These are phyloP conservation scores for Lingula anatina DNA, from an alignment of 2,888 invertebrate genomes.

Conservation along the genomic window DNA sequence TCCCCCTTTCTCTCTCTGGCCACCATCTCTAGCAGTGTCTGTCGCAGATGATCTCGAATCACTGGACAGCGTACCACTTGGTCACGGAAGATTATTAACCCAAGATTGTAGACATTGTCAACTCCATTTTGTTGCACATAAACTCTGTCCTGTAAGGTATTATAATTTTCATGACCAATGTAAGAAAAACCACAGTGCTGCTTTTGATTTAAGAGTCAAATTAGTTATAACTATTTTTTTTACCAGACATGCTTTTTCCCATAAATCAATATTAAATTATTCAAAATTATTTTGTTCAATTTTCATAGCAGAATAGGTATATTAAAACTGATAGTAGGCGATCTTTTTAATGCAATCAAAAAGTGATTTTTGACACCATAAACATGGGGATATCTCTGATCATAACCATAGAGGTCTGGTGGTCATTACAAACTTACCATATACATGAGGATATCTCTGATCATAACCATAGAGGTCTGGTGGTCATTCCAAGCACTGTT, in stretches of 20 bases:
- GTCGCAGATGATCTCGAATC: constrained; percentile 68
- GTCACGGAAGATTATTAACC: constrained; percentile 95
- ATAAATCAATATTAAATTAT: no score
- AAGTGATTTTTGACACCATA: no score
- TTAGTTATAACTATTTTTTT: no score
- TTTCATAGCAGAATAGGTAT: no score
- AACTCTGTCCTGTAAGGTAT: constrained; percentile 85
- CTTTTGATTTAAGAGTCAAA: no score
- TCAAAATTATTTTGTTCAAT: no score
- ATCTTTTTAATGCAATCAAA: no score
- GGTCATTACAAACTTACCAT: constrained; percentile 89
- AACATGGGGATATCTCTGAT: constrained; percentile 99
- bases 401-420: constrained; percentile 99
- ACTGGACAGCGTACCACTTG: constrained; percentile 95
- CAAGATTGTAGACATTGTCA: constrained; percentile 98
- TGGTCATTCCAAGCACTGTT: constrained; percentile 99
- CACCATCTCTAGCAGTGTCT: constrained; percentile 90
- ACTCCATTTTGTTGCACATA: constrained; percentile 98
- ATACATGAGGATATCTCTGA: constrained; percentile 99
- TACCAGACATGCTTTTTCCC: no score
- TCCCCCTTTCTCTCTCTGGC: constrained; percentile 93
- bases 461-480: constrained; percentile 99
- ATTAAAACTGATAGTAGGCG: no score
- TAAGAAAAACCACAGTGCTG: no score
- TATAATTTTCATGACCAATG: no score